Percentiles rank a stretch among this genome's conserved stretches.
Evolutionary conservation across 1,140 invertebrate genomes (phyloP).

Genomic region (Cephus cinctus): DNA sequence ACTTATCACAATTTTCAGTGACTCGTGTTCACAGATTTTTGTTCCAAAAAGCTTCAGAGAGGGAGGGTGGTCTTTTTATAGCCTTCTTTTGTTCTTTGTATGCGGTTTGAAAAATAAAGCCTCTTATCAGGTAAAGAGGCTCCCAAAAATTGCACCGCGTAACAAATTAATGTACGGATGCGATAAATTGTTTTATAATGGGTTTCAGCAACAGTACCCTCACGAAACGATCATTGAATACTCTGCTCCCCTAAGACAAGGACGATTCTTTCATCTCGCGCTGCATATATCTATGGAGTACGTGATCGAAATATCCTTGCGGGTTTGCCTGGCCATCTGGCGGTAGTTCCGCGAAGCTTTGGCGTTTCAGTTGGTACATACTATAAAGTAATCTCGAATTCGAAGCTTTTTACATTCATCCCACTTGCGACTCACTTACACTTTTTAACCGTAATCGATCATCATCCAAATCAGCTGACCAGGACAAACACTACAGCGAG

Average conservation of each 20-base stretch:
- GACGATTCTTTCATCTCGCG: slow-evolving; percentile 29
- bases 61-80: too few species aligned
- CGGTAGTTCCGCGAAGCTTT: neutral
- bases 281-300: slow-evolving; percentile 17
- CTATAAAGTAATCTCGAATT: neutral
- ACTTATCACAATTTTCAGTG: slow-evolving; percentile 11
- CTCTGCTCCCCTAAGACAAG: slow-evolving; percentile 71
- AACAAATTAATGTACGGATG: slow-evolving; percentile 50
- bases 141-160: slow-evolving; percentile 67
- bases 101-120: too few species aligned
- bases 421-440: neutral
- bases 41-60: neutral
- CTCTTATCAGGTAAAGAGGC: slow-evolving; percentile 66
- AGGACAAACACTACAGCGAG: neutral
- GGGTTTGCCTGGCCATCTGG: slow-evolving; percentile 34
- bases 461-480: too few species aligned
- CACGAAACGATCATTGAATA: slow-evolving; percentile 69
- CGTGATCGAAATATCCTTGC: neutral
- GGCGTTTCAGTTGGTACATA: neutral
- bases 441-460: too few species aligned
- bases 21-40: neutral
- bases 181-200: slow-evolving; percentile 50
- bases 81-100: too few species aligned
- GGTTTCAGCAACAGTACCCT: slow-evolving; percentile 69
- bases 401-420: neutral